Evolutionary conservation across 1,140 invertebrate genomes (phyloP), one percentile per base, ranked within the genome.

Genomic region (Euura lappo): DNA sequence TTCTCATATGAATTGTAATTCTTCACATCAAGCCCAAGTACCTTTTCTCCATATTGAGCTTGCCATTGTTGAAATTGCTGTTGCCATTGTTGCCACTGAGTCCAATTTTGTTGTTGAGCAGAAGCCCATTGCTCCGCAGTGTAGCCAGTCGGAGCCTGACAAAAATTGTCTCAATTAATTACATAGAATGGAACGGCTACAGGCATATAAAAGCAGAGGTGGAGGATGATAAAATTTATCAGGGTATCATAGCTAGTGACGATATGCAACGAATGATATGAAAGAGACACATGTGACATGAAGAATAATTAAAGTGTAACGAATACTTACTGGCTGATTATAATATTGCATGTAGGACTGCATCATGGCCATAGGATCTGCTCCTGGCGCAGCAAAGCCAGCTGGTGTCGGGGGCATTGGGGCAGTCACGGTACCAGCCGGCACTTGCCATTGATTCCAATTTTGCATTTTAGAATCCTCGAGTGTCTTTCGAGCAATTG

Each of bases 41-140:
- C 93, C 90, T 94, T 93, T 69, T 93, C 93, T 65, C 93, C 93
- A 85, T 94, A 95, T 80, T 95, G 93, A 66, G 91, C 90, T 81
- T 95, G 94, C 94, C 94, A 96, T 79, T 95, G 94, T 65, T 93
- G 91, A 82, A 94, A 95, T 79, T 95, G 94, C 79, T 94, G 93
- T 80, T 95, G 93, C 93, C 94, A 95, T 75, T 93, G 93, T 46
- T 93, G 90, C 94, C 94, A 95, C 79, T 95, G 93, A 70, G 93
- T 90, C 94, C 94, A 95, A 79, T 94, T 93, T 81, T 94, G 93
- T 76, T 93, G 92, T 81, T 95, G 93, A 72, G 91, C 84, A 71
- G 89, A 82, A 69, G 90, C 87, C 89, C 93, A 94, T 83, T 94
- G 93, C 71, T 94, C 93, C 6, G 91, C 78, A 8, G 92, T 91